Conservation (phyloP, 2,888 invertebrate genomes). For the Subacronicta megacephala region DNA sequence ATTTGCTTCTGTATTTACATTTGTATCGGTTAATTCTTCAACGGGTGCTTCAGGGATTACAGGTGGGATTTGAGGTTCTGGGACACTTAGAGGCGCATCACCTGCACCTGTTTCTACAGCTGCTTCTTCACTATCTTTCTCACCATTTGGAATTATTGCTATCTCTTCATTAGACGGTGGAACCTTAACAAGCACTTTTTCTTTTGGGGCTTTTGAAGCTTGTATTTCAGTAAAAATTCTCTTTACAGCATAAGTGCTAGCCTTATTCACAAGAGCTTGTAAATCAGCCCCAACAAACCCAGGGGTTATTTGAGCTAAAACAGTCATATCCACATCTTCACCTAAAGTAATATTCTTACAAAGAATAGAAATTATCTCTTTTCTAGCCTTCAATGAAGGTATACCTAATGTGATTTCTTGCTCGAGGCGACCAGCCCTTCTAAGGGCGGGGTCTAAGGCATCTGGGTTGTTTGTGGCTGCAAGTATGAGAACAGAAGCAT, state of each 20-base stretch:
- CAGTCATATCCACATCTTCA: constrained; percentile 92
- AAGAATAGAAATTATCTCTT: constrained; percentile 93
- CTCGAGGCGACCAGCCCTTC: constrained; percentile 97
- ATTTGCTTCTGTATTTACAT: constrained; percentile 56
- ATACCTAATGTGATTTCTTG: constrained; percentile 98
- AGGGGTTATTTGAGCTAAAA: constrained; percentile 95
- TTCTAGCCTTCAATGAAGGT: constrained; percentile 95
- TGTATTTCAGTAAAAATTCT: constrained; percentile 82
- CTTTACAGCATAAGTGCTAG: constrained; percentile 96
- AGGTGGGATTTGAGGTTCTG: constrained; percentile 53
- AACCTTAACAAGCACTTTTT: constrained; percentile 44
- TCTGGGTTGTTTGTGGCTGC: constrained; percentile 99
- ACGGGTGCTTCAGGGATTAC: constrained; percentile 57
- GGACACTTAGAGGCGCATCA: constrained; percentile 59
- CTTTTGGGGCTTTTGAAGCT: constrained; percentile 56
- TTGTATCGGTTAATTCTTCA: constrained; percentile 56
- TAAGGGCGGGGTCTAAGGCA: constrained; percentile 96
- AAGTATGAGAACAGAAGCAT: constrained; percentile 93
- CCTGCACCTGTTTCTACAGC: constrained; percentile 49
- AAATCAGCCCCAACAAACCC: constrained; percentile 99
- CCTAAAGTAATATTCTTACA: constrained; percentile 92
- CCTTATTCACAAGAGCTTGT: constrained; percentile 95
- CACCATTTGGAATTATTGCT: constrained; percentile 78
- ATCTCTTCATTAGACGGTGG: constrained; percentile 62
- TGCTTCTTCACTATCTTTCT: constrained; percentile 70